These are phyloP conservation scores for Dicrurus megarhynchus DNA, from an alignment of 2,113 vertebrate genomes.

Conservation along the genomic window DNA sequence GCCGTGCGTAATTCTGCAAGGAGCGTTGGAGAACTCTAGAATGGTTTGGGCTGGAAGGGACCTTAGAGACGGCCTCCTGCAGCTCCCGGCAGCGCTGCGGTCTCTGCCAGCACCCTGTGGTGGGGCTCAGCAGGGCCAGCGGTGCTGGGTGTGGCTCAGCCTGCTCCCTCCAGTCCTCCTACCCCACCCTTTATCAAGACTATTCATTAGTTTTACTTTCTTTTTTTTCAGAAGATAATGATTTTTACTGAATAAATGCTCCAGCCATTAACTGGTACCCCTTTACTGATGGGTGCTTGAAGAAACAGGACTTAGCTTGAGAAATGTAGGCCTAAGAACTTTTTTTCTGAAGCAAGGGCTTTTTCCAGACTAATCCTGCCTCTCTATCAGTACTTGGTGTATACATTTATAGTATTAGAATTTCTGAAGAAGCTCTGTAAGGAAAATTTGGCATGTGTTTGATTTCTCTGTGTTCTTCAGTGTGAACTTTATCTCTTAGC, in stretches of 20 bases:
- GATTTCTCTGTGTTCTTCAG: background rate
- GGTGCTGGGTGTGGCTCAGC: fast-evolving
- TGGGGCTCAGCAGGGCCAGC: fast-evolving
- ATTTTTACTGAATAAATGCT: background rate
- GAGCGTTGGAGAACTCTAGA: background rate
- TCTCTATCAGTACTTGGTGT: background rate
- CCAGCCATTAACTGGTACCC: background rate
- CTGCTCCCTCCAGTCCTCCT: background rate
- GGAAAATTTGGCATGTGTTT: background rate
- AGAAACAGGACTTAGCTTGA: background rate
- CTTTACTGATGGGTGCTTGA: background rate
- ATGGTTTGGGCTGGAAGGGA: too few species aligned
- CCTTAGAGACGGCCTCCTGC: background rate
- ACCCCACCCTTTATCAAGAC: fast-evolving
- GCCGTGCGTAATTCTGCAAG: background rate
- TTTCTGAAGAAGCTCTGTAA: background rate
- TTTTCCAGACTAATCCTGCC: background rate
- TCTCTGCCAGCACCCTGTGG: background rate
- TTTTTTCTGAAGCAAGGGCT: background rate
- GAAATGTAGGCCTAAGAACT: background rate
- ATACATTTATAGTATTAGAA: background rate
- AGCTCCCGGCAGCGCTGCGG: fast-evolving
- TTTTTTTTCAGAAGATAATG: background rate
- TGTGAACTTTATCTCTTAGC: background rate
- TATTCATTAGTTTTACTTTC: background rate